A percentile compares a stretch with the other conserved stretches of the same genome.
Evolutionary conservation across 2,888 invertebrate species (phyloP).

Genomic region (Drosophila seclusa): DNA sequence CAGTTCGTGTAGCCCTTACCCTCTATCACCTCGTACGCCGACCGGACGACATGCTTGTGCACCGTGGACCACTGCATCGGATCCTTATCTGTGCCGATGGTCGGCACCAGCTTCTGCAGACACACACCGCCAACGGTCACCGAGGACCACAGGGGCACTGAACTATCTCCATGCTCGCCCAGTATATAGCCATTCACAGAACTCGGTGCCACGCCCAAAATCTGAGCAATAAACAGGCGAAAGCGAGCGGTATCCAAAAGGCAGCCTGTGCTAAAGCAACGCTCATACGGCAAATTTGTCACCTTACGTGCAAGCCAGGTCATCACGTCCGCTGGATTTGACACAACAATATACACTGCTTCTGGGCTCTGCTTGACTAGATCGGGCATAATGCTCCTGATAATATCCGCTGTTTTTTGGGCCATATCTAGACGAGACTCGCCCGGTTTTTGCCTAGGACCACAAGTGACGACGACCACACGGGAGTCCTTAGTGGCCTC

Average conservation of each 20-base stretch:
- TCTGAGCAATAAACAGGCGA: constrained; percentile 91
- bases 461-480: constrained; percentile 94
- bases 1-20: constrained; percentile 94
- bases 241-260: constrained; percentile 95
- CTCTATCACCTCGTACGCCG: constrained; percentile 91
- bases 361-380: constrained; percentile 89
- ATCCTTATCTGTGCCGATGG: constrained; percentile 89
- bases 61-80: constrained; percentile 90
- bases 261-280: constrained; percentile 94
- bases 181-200: constrained; percentile 95
- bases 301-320: constrained; percentile 95
- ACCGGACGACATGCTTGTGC: constrained; percentile 90
- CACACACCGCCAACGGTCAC: constrained; percentile 94
- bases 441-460: constrained; percentile 92
- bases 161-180: constrained; percentile 95
- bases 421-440: constrained; percentile 92
- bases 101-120: constrained; percentile 89
- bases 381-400: constrained; percentile 91
- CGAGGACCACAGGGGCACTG: constrained; percentile 95
- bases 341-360: constrained; percentile 91
- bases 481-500: constrained; percentile 90
- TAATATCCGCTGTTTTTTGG: constrained; percentile 93
- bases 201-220: constrained; percentile 90
- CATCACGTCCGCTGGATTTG: constrained; percentile 95
- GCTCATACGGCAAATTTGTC: constrained; percentile 92